Percentiles rank a stretch among this genome's conserved stretches.
phyloP scores from a whole-genome alignment of 2,888 invertebrate species.

The Diaprepes abbreviatus region DNA sequence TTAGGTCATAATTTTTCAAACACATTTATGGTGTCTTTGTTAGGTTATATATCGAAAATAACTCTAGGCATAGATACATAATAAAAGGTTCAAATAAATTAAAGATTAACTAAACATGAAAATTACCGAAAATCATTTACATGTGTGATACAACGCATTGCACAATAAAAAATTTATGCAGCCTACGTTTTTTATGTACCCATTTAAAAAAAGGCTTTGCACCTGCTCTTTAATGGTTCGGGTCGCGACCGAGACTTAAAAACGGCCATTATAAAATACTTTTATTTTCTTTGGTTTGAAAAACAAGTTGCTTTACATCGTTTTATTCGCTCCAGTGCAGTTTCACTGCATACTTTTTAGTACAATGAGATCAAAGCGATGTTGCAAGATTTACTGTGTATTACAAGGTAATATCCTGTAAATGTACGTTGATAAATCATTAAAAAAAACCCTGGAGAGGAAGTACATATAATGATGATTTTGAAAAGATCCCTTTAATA shows the following conservation, averaged over 20 bases:
- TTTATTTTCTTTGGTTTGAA: conserved; percentile 39
- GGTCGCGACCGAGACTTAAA: conserved; percentile 31
- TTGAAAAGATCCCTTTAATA: too few species aligned
- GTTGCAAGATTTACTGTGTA: conserved; percentile 9
- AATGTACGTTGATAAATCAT: too few species aligned
- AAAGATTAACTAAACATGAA: background rate
- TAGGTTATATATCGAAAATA: too few species aligned
- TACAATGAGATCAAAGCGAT: conserved; percentile 6
- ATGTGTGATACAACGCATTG: background rate
- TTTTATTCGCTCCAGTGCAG: conserved; percentile 5
- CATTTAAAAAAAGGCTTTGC: conserved; percentile 20
- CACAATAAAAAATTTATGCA: background rate
- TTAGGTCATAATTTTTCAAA: too few species aligned
- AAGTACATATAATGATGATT: too few species aligned
- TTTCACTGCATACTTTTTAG: conserved; percentile 21
- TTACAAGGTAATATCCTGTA: too few species aligned
- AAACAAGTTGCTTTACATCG: conserved; percentile 28
- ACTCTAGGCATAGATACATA: background rate
- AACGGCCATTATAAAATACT: conserved; percentile 35
- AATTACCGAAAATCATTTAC: background rate
- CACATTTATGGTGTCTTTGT: too few species aligned
- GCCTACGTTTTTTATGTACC: background rate
- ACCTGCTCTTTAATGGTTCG: conserved; percentile 35
- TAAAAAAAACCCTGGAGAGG: too few species aligned
- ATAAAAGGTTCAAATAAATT: conserved; percentile 4